A percentile compares a stretch with the other conserved stretches of the same genome.
Conservation (phyloP, 1,140 invertebrate species). For the Pachypsylla venusta region DNA sequence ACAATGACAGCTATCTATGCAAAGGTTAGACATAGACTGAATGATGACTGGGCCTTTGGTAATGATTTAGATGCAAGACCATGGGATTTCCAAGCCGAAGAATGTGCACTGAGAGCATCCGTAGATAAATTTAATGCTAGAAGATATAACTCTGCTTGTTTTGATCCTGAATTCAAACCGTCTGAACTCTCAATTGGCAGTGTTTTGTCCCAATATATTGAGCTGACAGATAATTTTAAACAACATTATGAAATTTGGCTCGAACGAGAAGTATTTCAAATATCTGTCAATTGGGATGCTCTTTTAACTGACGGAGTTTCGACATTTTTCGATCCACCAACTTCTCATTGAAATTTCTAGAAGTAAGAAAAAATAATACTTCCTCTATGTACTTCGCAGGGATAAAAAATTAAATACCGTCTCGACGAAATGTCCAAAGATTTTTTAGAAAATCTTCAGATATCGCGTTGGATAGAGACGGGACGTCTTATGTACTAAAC, state of each 20-base stretch:
- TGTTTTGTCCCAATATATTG: constrained; percentile 58
- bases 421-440: too few relatives aligned
- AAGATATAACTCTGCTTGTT: constrained; percentile 42
- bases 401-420: too few relatives aligned
- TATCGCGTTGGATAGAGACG: too few relatives aligned
- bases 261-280: constrained; percentile 88
- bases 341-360: too few relatives aligned
- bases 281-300: constrained; percentile 60
- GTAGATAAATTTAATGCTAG: constrained; percentile 93
- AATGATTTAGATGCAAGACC: constrained; percentile 94
- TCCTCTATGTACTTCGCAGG: too few relatives aligned
- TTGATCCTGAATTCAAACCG: constrained; percentile 58
- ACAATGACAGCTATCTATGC: constrained; percentile 98
- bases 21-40: constrained; percentile 85
- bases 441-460: too few relatives aligned
- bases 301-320: too few relatives aligned
- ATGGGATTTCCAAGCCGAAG: constrained; percentile 98
- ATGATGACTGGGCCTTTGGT: constrained; percentile 99
- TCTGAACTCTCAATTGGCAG: constrained; percentile 73
- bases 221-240: constrained; percentile 90
- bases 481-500: too few relatives aligned
- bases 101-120: constrained; percentile 79
- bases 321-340: too few relatives aligned
- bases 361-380: too few relatives aligned
- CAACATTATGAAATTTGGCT: constrained; percentile 93